Percentiles rank a stretch among this genome's conserved stretches.
These are phyloP conservation scores for Hipposideros larvatus DNA, from an alignment of 2,797 vertebrate genomes.

Conservation along the genomic window DNA sequence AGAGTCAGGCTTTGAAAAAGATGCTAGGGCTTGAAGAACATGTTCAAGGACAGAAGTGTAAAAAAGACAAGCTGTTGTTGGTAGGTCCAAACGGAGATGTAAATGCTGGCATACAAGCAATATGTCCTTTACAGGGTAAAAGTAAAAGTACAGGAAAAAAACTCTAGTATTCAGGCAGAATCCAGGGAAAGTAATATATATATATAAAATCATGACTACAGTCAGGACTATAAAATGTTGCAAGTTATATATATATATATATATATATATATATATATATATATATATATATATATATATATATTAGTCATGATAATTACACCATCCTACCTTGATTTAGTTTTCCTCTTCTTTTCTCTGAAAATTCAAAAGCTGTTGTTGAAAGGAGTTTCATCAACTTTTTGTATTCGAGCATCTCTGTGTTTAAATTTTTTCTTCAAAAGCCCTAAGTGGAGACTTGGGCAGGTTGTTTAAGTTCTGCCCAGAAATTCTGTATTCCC, in stretches of 20 bases:
- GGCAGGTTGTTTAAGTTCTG: not conserved
- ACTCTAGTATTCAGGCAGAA: not conserved
- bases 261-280: too few species aligned
- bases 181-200: not conserved
- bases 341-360: not conserved
- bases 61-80: conserved; percentile 5
- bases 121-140: not conserved
- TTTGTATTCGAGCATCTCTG: not conserved
- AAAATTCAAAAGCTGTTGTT: not conserved
- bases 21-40: conserved; percentile 36
- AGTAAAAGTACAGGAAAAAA: not conserved
- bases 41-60: conserved; percentile 57
- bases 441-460: not conserved
- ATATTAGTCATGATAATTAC: not conserved
- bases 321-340: not conserved
- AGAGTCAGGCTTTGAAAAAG: conserved; percentile 56
- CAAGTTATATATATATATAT: too few species aligned
- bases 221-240: too few species aligned
- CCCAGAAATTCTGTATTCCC: not conserved
- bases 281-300: too few species aligned
- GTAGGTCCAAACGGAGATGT: not conserved
- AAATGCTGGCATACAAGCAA: not conserved
- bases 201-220: too few species aligned
- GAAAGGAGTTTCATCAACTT: not conserved
- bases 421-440: conserved; percentile 25